Base-by-base conservation (phyloP, 2,797 vertebrate species). In the Myotis vivesi region DNA sequence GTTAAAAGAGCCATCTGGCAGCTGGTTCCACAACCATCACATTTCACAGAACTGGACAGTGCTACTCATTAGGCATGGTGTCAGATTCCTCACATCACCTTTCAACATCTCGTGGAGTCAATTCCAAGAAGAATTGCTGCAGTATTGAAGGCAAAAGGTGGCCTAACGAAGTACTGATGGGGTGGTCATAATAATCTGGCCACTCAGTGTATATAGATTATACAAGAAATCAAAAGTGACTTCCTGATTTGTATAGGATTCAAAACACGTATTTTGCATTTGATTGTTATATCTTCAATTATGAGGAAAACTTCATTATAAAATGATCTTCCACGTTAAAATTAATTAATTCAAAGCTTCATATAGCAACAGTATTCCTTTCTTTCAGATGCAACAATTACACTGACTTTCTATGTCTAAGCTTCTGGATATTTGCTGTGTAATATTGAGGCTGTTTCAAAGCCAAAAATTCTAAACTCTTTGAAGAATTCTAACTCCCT, bases 301-400 rank as follows among this genome's bases (percentile, higher is more conserved):
- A 41, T 36, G 66, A 83, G 22, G 41, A 87, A 49, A 77, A 79
- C 17, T 62, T 59, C 91, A 91, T 72, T 79, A 91, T 76, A 80
- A 89, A 82, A 88, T 76, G 64, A 59, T 72, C 38, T 94, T 72
- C 23, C 68, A 28, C 7, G 4, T 81, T 94, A 84, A 92, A 94
- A 90, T 64, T 41, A 68, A 36, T 93, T 86, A 64, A 79, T 79
- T 46, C 53, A 69, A 87, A 89, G 19, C 13, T 77, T 91, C 25
- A 3, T 44, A 36, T 41, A 55, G 10, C 20, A 66, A 30, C 53
- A 76, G 38, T n/a, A 0, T 19, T 87, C 19, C 66, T 59, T 95
- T 89, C 38, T 53, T 53, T 71, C 30, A 44, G 76, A 80, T 41
- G 17, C 4, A 68, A 13, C 6, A 66, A 13, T 49, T 33, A 77